A percentile compares a stretch with the other conserved stretches of the same genome.
Conservation (phyloP, 2,797 vertebrate species). For the Varecia variegata region DNA sequence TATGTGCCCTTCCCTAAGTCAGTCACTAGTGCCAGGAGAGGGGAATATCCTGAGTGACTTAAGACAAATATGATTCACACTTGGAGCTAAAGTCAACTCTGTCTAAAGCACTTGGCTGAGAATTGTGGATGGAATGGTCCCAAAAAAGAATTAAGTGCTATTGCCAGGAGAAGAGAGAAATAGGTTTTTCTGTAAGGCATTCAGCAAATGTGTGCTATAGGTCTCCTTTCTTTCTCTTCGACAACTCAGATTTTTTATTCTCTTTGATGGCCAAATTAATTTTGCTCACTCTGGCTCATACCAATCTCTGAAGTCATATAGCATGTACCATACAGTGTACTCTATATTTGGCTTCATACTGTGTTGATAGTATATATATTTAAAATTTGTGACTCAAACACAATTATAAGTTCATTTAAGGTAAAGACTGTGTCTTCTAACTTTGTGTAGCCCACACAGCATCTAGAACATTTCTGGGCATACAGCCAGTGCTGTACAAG, state of each 20-base stretch:
- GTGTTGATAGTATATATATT: slow-evolving; percentile 5
- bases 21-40: background rate
- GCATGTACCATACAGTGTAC: background rate
- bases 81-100: slow-evolving; percentile 25
- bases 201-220: background rate
- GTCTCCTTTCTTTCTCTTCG: background rate
- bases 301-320: background rate
- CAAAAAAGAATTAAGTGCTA: slow-evolving; percentile 31
- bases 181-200: background rate
- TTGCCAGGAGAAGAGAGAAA: slow-evolving; percentile 15
- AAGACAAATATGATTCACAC: slow-evolving; percentile 50
- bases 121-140: background rate
- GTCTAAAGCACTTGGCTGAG: slow-evolving; percentile 26
- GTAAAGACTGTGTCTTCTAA: background rate
- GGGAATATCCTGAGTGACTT: slow-evolving; percentile 53
- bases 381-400: background rate
- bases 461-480: slow-evolving; percentile 36
- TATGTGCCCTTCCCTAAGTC: background rate
- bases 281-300: background rate
- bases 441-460: background rate
- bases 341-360: background rate
- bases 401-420: background rate
- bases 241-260: slow-evolving; percentile 12
- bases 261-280: slow-evolving; percentile 18
- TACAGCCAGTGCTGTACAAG: background rate